These are phyloP conservation scores for Eretmocerus hayati DNA, from an alignment of 2,888 invertebrate genomes.

Conservation along the genomic window DNA sequence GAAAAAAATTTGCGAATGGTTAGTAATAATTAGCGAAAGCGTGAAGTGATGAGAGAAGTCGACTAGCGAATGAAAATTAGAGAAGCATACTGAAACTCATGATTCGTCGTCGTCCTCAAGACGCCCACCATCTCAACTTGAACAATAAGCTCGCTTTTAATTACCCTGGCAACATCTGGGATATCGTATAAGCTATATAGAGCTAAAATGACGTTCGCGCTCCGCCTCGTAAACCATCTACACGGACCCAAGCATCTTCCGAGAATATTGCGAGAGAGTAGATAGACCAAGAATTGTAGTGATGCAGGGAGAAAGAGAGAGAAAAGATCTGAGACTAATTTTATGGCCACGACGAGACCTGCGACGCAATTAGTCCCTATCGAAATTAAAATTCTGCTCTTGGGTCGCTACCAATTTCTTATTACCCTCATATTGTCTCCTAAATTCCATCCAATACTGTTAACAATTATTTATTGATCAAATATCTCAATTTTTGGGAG, in stretches of 20 bases:
- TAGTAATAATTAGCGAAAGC: too few relatives aligned
- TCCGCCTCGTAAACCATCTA: slow-evolving; percentile 27
- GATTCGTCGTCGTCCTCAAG: too few relatives aligned
- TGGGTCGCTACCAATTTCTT: too few relatives aligned
- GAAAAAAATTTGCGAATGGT: too few relatives aligned
- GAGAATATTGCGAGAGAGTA: not conserved
- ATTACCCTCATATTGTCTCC: too few relatives aligned
- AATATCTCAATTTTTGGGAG: too few relatives aligned
- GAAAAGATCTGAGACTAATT: slow-evolving; percentile 13
- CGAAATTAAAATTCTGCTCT: too few relatives aligned
- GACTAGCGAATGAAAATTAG: slow-evolving; percentile 4
- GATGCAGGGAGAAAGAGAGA: not conserved
- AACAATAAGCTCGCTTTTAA: slow-evolving; percentile 44
- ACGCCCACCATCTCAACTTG: slow-evolving; percentile 34
- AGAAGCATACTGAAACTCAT: not conserved
- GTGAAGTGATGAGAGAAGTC: slow-evolving; percentile 18
- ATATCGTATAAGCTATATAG: slow-evolving; percentile 38
- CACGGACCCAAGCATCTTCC: slow-evolving; percentile 29
- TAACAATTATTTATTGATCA: too few relatives aligned
- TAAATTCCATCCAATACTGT: too few relatives aligned
- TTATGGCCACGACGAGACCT: not conserved
- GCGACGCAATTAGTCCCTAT: too few relatives aligned
- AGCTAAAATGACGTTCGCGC: slow-evolving; percentile 22
- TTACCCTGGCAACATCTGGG: slow-evolving; percentile 46
- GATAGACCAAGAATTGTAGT: slow-evolving; percentile 1